A percentile compares a stretch with the other conserved stretches of the same genome.
phyloP scores from a whole-genome alignment of 1,140 invertebrate species.

The Leptoteleia sp. region DNA sequence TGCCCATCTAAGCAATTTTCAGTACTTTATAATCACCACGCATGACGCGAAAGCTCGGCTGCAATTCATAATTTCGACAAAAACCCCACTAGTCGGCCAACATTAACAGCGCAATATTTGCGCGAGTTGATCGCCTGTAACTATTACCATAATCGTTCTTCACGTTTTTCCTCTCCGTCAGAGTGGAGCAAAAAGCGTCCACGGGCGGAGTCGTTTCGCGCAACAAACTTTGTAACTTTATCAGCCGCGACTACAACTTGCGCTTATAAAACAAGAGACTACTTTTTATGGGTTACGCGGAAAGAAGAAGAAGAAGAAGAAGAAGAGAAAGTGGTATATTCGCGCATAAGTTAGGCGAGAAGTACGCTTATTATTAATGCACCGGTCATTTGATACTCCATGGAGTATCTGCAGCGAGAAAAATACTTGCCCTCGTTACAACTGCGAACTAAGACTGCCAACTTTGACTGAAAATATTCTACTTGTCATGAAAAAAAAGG shows the following conservation, averaged over 20 bases:
- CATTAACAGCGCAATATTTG: slow-evolving; percentile 42
- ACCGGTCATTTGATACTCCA: slow-evolving; percentile 9
- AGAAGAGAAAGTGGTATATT: slow-evolving; percentile 1
- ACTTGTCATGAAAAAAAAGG: no score
- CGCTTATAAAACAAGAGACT: slow-evolving; percentile 44
- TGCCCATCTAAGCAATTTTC: no score
- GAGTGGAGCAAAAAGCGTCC: slow-evolving; percentile 33
- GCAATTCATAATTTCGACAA: slow-evolving; percentile 30
- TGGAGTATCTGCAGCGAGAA: no score
- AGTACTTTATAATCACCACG: no score
- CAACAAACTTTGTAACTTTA: slow-evolving; percentile 53
- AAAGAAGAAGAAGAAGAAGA: background rate
- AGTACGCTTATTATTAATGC: slow-evolving; percentile 24
- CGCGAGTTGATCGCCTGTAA: slow-evolving; percentile 39
- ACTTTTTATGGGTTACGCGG: slow-evolving; percentile 28
- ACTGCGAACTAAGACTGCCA: no score
- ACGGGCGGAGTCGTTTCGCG: slow-evolving; percentile 31
- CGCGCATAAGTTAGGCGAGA: slow-evolving; percentile 13
- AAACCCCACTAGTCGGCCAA: background rate
- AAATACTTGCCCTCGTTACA: no score
- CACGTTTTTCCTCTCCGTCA: slow-evolving; percentile 19
- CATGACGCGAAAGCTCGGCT: slow-evolving; percentile 19
- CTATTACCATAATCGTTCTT: slow-evolving; percentile 51
- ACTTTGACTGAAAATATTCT: no score
- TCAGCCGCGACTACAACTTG: slow-evolving; percentile 24